These are phyloP conservation scores for Okamejei kenojei DNA, from an alignment of 2,797 vertebrate species.

Conservation along the genomic window DNA sequence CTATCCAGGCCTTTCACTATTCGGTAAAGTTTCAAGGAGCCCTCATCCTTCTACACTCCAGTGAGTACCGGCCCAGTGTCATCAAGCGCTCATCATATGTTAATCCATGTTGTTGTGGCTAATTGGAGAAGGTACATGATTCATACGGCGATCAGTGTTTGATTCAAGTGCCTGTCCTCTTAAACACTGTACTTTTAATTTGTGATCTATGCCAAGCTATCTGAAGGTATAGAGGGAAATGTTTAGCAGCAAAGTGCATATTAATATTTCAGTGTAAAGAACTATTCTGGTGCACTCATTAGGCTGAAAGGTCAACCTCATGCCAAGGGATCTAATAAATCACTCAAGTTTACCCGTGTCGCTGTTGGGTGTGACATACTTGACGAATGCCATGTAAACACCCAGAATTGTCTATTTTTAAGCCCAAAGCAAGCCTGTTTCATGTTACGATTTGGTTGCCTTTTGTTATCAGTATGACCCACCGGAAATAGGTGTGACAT, in stretches of 20 bases:
- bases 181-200: not conserved
- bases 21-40: too few species aligned
- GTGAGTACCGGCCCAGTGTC: too few species aligned
- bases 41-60: too few species aligned
- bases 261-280: not conserved
- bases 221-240: not conserved
- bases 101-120: not conserved
- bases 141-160: not conserved
- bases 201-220: not conserved
- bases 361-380: not conserved
- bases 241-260: not conserved
- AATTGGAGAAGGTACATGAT: not conserved
- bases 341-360: not conserved
- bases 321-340: not conserved
- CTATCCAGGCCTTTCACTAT: too few species aligned
- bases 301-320: constrained; percentile 3
- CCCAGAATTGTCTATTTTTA: not conserved
- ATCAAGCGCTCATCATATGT: too few species aligned
- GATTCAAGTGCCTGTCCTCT: not conserved
- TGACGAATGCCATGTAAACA: not conserved
- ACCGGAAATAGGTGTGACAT: not conserved
- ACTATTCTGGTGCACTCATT: not conserved
- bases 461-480: not conserved
- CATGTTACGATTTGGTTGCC: not conserved
- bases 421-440: not conserved